phyloP scores from a whole-genome alignment of 2,888 invertebrate species.

The Adelphocoris suturalis region DNA sequence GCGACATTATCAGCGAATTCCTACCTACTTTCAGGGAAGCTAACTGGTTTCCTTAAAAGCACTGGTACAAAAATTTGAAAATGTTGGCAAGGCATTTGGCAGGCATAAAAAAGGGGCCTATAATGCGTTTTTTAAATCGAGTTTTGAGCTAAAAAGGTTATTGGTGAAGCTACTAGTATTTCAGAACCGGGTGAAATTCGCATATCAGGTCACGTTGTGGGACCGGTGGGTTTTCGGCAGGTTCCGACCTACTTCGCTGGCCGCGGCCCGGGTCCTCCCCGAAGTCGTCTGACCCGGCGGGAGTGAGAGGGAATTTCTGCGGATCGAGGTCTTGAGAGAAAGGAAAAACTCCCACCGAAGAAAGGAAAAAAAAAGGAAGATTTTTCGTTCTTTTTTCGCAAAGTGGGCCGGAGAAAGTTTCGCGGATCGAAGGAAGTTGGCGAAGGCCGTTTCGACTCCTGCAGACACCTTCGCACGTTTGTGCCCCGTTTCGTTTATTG shows the following conservation, averaged over 20 bases:
- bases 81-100: too few relatives aligned
- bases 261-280: neutral
- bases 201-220: too few relatives aligned
- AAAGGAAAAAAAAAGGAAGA: neutral
- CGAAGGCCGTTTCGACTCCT: slow-evolving; percentile 15
- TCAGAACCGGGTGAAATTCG: too few relatives aligned
- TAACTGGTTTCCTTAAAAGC: too few relatives aligned
- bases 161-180: too few relatives aligned
- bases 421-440: neutral
- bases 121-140: too few relatives aligned
- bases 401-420: slow-evolving; percentile 12
- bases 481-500: neutral
- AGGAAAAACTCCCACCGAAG: neutral
- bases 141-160: too few relatives aligned
- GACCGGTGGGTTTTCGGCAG: neutral
- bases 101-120: too few relatives aligned
- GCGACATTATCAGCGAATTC: too few relatives aligned
- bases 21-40: too few relatives aligned
- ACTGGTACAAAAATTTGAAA: too few relatives aligned
- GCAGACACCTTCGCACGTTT: neutral
- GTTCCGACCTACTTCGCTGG: neutral
- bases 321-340: slow-evolving; percentile 14
- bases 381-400: neutral
- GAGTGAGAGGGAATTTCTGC: slow-evolving; percentile 19
- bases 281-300: neutral